Base-by-base conservation (phyloP, 2,888 invertebrate genomes). In the Ophion ventricosus region DNA sequence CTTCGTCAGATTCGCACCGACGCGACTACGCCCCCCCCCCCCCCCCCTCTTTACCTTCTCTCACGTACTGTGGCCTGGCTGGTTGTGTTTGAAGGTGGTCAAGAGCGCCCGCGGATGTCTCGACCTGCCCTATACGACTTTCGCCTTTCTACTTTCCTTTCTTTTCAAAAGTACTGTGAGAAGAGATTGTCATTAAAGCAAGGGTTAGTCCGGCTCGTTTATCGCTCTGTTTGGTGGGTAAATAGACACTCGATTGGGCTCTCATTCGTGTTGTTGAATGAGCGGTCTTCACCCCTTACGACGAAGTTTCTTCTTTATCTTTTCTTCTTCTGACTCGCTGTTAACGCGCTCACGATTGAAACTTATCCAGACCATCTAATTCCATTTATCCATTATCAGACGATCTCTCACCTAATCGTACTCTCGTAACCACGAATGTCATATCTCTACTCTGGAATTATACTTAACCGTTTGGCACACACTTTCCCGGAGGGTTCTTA, bases 231-330 rank as follows among this genome's bases (percentile, higher is more conserved):
- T 90, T 89, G 90, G 88, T 88, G 88, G 89, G 90, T 89, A 91
- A 92, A 92, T 92, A 92, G 90, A 87, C 90, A 90, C 90, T 88
- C 90, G 91, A 92, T 91, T 89, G 90, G 88, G 81, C 88, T 78
- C 87, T 82, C 63, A 73, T 79, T 69, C 80, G 75, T 35, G 67
- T 59, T 57, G 64, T 75, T 56, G 49, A 75, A 81, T 73, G 73
- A 77, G 73, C 59, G 11, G 11, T 11, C n/a, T 49, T 72, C 64
- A 57, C 75, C 78, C 80, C 70, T 82, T 26, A 40, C 66, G 56
- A 35, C 25, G 56, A 25, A 29, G 40, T 59, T 73, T 66, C 59
- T 66, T 49, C 70, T 70, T 66, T 43, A n/a, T 66, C 40, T 73
- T 59, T 70, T 70, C 23, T 75, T 81, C 74, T 63, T 49, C 72